These are phyloP conservation scores for Ibidorhyncha struthersii DNA, from an alignment of 2,113 vertebrate genomes.

Conservation along the genomic window DNA sequence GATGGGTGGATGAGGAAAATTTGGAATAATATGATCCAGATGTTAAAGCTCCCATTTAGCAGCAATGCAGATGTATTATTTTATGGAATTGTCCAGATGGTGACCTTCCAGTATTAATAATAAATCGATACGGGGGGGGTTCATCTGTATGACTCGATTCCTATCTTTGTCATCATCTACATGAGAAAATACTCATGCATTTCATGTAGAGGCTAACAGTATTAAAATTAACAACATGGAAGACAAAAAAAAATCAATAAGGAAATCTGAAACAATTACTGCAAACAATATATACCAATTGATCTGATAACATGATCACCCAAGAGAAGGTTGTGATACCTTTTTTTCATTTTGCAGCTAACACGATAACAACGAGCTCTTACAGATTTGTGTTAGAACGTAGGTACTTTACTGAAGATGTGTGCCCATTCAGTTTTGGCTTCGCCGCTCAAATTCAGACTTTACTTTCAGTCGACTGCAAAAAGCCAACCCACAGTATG, in stretches of 20 bases:
- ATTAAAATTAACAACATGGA: conserved; percentile 42
- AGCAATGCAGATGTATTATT: conserved; percentile 60
- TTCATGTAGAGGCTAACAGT: conserved; percentile 29
- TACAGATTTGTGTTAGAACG: not conserved
- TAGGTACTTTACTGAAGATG: not conserved
- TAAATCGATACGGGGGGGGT: conserved; percentile 11
- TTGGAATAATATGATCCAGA: conserved; percentile 70
- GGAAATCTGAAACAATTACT: not conserved
- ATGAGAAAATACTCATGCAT: not conserved
- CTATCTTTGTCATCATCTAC: conserved; percentile 49
- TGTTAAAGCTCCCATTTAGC: conserved; percentile 46
- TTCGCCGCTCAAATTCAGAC: not conserved
- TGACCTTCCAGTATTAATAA: conserved; percentile 68
- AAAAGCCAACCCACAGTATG: fast-evolving
- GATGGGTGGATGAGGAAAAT: conserved; percentile 67
- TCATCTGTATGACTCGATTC: not conserved
- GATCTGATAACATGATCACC: not conserved
- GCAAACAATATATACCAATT: not conserved
- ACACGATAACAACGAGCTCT: not conserved
- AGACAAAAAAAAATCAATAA: not conserved
- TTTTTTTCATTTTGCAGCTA: not conserved
- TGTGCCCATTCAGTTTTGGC: not conserved
- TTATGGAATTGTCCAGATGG: conserved; percentile 64
- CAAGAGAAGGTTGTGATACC: not conserved
- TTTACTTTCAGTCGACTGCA: not conserved